phyloP scores from a whole-genome alignment of 1,140 invertebrate species.

The Orussus abietinus region DNA sequence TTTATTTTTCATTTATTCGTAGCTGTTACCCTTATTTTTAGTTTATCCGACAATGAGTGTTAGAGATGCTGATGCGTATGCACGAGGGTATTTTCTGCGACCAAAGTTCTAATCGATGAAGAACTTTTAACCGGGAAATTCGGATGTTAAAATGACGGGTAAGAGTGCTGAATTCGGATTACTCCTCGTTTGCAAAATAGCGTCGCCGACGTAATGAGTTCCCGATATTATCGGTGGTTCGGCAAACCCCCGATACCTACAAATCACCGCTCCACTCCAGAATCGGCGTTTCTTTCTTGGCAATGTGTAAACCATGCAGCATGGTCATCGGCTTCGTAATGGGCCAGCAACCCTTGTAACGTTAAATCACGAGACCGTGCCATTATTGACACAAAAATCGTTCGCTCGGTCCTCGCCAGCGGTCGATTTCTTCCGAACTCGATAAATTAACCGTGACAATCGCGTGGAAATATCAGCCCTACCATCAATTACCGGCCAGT shows the following conservation, averaged over 20 bases:
- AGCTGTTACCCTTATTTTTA: no score
- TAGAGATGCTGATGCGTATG: no score
- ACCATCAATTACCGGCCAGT: neutral
- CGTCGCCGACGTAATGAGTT: no score
- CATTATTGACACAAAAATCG: conserved; percentile 4
- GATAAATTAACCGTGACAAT: conserved; percentile 3
- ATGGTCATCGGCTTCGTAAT: neutral
- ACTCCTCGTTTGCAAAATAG: no score
- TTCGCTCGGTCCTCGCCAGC: neutral
- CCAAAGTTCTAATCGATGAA: no score
- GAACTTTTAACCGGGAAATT: no score
- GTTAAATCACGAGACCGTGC: neutral
- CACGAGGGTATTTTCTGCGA: no score
- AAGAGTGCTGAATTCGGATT: no score
- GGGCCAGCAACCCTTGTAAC: neutral
- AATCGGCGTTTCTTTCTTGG: neutral
- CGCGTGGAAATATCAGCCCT: conserved; percentile 2
- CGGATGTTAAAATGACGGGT: no score
- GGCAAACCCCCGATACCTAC: neutral
- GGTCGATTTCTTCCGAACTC: neutral
- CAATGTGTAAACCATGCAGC: neutral
- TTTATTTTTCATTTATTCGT: no score
- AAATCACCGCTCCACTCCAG: neutral
- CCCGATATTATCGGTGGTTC: no score
- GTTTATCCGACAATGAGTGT: no score